These are phyloP conservation scores for Falco berigora DNA, from an alignment of 2,797 vertebrate species.

Conservation along the genomic window DNA sequence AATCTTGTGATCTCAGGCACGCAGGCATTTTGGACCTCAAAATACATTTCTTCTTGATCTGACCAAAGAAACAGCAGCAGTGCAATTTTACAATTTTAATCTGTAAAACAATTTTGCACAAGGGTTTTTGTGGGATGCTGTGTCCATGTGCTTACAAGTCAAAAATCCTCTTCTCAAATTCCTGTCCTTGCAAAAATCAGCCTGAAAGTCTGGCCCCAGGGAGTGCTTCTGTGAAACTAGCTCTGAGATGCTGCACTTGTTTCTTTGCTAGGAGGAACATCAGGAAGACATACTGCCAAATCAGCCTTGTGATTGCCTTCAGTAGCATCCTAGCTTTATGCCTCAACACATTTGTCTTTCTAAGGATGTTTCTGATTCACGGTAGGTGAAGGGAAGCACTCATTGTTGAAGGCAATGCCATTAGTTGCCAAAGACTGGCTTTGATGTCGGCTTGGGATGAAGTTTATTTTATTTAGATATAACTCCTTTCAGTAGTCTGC, in stretches of 20 bases:
- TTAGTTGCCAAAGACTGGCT: neutral
- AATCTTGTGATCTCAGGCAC: neutral
- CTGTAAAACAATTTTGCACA: neutral
- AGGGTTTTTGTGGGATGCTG: accelerated
- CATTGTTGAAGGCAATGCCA: neutral
- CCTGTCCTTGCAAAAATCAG: neutral
- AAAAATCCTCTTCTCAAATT: neutral
- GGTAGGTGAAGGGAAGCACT: neutral
- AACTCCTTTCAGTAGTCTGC: neutral
- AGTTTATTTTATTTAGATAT: neutral
- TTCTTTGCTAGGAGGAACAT: neutral
- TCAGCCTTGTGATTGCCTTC: neutral
- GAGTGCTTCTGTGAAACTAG: neutral
- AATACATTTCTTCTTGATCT: neutral
- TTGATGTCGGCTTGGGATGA: neutral
- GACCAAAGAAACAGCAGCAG: neutral
- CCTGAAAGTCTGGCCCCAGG: neutral
- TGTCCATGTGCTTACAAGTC: neutral
- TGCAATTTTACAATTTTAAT: neutral
- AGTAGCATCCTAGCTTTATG: neutral
- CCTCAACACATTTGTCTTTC: neutral
- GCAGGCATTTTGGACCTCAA: neutral
- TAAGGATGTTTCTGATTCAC: neutral
- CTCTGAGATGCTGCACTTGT: neutral
- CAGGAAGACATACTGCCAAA: neutral